These are phyloP conservation scores for Bettongia penicillata DNA, from an alignment of 2,113 vertebrate genomes.

Conservation along the genomic window DNA sequence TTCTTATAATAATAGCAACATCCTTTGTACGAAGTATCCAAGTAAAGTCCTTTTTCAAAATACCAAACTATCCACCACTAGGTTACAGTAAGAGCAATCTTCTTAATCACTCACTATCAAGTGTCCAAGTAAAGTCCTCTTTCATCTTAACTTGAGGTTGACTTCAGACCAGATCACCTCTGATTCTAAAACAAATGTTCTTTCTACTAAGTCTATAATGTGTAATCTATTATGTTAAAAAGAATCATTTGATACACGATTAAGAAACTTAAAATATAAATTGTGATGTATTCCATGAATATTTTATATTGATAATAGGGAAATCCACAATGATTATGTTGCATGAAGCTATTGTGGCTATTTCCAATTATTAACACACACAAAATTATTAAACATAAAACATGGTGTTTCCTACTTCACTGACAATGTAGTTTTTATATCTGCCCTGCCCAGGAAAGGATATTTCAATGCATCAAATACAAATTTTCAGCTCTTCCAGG, in stretches of 20 bases:
- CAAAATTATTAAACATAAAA: slow-evolving; percentile 49
- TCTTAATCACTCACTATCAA: too few relatives aligned
- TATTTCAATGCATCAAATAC: slow-evolving; percentile 60
- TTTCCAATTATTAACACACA: not conserved
- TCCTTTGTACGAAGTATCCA: too few relatives aligned
- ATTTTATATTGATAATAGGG: slow-evolving; percentile 24
- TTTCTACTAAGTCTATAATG: not conserved
- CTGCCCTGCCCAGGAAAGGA: slow-evolving; percentile 73
- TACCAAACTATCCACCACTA: too few relatives aligned
- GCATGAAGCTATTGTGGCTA: slow-evolving; percentile 59
- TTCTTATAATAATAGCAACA: too few relatives aligned
- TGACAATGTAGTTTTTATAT: slow-evolving; percentile 63
- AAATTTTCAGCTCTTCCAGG: slow-evolving; percentile 47
- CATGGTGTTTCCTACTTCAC: slow-evolving; percentile 54
- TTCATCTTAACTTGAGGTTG: too few relatives aligned
- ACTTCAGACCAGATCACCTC: not conserved
- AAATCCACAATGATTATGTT: slow-evolving; percentile 62
- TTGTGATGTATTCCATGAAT: slow-evolving; percentile 51
- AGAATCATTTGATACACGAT: not conserved
- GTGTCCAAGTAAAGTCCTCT: too few relatives aligned
- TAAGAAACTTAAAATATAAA: slow-evolving; percentile 40
- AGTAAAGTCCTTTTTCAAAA: too few relatives aligned
- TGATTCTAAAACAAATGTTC: not conserved
- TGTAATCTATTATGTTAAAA: slow-evolving; percentile 51
- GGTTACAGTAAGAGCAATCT: too few relatives aligned